Evolutionary conservation across 2,888 invertebrate species (phyloP), one percentile per base, ranked within the genome.

Genomic region (Macrosoma leucophasiata): DNA sequence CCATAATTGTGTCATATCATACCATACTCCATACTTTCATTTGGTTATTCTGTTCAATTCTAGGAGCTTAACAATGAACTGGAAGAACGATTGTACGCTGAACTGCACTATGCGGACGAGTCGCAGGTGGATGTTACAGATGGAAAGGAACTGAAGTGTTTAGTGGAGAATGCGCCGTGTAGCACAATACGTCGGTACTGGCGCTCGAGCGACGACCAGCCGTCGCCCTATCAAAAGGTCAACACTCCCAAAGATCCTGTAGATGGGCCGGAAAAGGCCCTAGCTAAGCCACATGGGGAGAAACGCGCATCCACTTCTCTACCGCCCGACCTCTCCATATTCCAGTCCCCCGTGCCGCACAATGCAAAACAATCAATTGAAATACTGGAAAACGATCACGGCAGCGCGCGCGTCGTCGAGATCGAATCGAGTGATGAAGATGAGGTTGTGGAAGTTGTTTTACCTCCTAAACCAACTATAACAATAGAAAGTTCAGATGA

Each of bases 401-500:
- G 55, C 20, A 26, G 32, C 22, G 3, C n/a, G 27, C 29, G 29
- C 9, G 57, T 78, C 36, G 42, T 75, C 15, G 55, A 58, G 20
- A 57, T 84, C 13, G 68, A 74, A 40, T 62, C 79, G 24, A 84
- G 84, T 55, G 82, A 81, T 55, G 84, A 84, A 30, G 84, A 84
- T 61, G 84, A 84, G 43, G 84, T 84, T 9, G 57, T 84, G 39
- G 85, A 82, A 55, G 68, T 84, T 14, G 73, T 62, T n/a, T 43
- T 84, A 24, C 81, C 79, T 34, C 77, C 79, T 2, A 78, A 78
- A 50, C 82, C 79, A 0, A 81, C 79, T 6, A 82, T 84, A 28
- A 82, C 76, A 9, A 78, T 84, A 41, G 84, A 84, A 41, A 84
- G 84, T 52, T 84, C 84, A 8, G 84, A 84, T 54, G 84, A 84